Base-by-base conservation (phyloP, 2,113 vertebrate species). In the Myocastor coypus region DNA sequence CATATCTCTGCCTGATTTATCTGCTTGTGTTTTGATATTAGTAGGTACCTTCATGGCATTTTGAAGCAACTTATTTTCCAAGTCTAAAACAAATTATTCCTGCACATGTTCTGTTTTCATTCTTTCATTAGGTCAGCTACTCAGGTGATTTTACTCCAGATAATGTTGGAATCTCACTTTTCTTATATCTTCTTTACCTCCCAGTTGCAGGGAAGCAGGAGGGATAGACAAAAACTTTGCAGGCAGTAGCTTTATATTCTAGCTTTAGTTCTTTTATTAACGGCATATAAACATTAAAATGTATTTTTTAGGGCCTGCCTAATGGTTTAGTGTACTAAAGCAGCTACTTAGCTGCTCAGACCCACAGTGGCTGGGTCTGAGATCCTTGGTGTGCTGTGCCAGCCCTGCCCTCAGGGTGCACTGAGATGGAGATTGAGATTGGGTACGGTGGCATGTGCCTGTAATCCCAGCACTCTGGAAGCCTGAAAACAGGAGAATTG, bases 1-100 rank as follows among this genome's bases (percentile, higher is more conserved):
- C 68, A 91, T 80, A 92, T 96, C 93, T 77, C 59, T 87, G 55
- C 12, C 10, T 87, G 80, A 37, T 69, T 80, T 81, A 42, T 61
- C 42, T 83, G 7, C 17, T 63, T 40, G 57, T 81, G 92, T 94
- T 77, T 63, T 69, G 7, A 20, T 42, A 78, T 81, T 71, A 61
- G 26, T 12, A 84, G 17, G n/a, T 9, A 78, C 10, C 26, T 61
- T 63, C 19, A 4, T 12, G 64, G 55, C 19, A 19, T 89, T 93
- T 46, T 59, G 0, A 16, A 64, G 40, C 30, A 83, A 42, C 5
- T 50, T 0, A 26, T 24, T 73, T 89, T 77, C 20, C 55, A 94
- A 86, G 64, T 20, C 6, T 37, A 32, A 16, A 2, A 22, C 26
- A 63, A 68, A 85, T 55, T 78, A 81, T 55, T 64, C 34, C 82